Evolutionary conservation across 2,888 invertebrate genomes (phyloP), one percentile per base, ranked within the genome.

Genomic region (Agrilus mali): DNA sequence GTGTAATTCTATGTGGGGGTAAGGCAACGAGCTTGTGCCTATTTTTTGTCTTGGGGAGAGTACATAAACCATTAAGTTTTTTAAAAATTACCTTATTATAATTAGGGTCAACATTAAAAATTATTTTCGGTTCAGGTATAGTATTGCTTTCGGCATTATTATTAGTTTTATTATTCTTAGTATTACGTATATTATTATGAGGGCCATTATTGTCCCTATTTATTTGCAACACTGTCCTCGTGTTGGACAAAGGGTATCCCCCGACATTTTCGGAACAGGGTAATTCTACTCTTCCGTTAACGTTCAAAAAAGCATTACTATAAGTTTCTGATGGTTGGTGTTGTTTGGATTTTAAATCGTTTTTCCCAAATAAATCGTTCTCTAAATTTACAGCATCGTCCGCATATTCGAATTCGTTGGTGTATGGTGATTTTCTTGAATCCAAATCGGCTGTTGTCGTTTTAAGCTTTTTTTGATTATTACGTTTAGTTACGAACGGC

Each of bases 1-100:
- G 80, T 44, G 86, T 85, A 56, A 78, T 75, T 51, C 85, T 75
- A 62, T 80, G 82, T 46, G 86, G 86, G 51, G 86, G 84, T 58
- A 74, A 66, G 47, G 68, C 52, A 51, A 65, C 58, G 45, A 61
- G 60, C 48, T 54, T 57, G 32, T 48, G 54, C 17, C 45, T 49
- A 39, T 47, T 36, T 45, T 59, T 59, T 47, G 55, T 59, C 50
- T 67, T 65, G 7, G 75, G 75, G 57, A 75, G 63, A 51, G 75
- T 74, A 57, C 70, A 71, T 61, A 71, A 75, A 38, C 71, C 70
- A 51, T 72, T 64, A 41, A 64, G 57, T 46, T 60, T 64, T 46
- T 58, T 66, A 42, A 58, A 53, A 41, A 50, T 56, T 37, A 61
- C 48, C 44, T 58, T 61, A 55, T 65, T 65, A 40, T 61, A 61